phyloP scores from a whole-genome alignment of 2,113 vertebrate species.

The Clarias magur region DNA sequence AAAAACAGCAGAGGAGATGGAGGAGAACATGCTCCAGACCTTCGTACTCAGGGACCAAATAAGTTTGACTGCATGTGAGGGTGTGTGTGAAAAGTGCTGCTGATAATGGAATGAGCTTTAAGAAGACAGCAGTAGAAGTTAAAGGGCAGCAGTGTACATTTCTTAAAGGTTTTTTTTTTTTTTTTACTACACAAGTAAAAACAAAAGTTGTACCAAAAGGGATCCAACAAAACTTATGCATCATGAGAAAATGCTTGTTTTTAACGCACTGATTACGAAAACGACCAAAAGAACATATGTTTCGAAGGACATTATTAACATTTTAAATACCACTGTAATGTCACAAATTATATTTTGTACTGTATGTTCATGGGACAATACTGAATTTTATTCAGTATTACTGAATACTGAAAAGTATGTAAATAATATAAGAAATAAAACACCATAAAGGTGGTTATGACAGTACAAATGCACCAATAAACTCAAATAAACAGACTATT shows the following conservation, averaged over 20 bases:
- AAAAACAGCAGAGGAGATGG: constrained; percentile 70
- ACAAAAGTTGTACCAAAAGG: not conserved
- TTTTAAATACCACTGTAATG: not conserved
- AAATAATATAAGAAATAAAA: not conserved
- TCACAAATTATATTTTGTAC: not conserved
- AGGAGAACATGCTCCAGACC: constrained; percentile 66
- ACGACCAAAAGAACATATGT: not conserved
- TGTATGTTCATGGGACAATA: not conserved
- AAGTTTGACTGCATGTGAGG: constrained; percentile 1
- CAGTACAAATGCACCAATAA: not conserved
- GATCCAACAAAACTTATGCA: not conserved
- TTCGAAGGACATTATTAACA: not conserved
- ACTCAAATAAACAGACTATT: not conserved
- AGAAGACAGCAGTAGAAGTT: not conserved
- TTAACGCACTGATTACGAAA: not conserved
- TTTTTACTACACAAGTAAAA: not conserved
- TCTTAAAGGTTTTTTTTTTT: not conserved
- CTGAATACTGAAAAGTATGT: not conserved
- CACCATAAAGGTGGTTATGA: not conserved
- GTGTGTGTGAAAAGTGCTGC: not conserved
- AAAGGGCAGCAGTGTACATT: not conserved
- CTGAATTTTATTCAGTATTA: too few species aligned
- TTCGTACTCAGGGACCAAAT: constrained; percentile 57
- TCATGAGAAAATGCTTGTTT: not conserved
- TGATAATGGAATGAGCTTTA: constrained; percentile 7